Base-by-base conservation (phyloP, 1,140 invertebrate genomes). In the Trichogramma pretiosum region DNA sequence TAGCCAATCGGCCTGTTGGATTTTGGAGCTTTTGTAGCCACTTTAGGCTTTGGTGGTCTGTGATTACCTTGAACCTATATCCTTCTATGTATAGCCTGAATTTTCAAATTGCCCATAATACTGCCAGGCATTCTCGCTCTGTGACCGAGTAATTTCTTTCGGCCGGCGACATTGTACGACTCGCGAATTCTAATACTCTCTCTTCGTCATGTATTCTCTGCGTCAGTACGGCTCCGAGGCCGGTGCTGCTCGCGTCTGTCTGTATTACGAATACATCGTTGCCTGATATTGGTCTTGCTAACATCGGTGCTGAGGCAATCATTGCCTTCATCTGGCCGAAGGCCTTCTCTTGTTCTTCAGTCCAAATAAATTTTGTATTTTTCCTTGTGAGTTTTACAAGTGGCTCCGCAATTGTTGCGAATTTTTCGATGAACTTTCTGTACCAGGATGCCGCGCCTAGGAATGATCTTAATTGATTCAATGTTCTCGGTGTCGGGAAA, bases 1-100 rank as follows among this genome's bases (percentile, higher is more conserved):
- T 48, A 7, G 56, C 57, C 19, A 68, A 53, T 19, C 58, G 41
- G 11, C 17, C 36, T 8, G 36, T 19, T 13, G 36, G 36, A 14
- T 18, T 18, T n/a, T n/a, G n/a, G n/a, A n/a, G n/a, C n/a, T n/a
- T n/a, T n/a, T n/a, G n/a, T n/a, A n/a, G n/a, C n/a, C n/a, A n/a
- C n/a, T n/a, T n/a, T n/a, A n/a, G n/a, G n/a, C n/a, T n/a, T n/a
- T n/a, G n/a, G 18, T 18, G 17, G 13, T 26, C 22, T 4, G 38
- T 41, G 11, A 41, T 41, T 7, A 22, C 38, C 3, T 9, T 41
- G 23, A 41, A 8, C 7, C 14, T 13, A 14, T 41, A 23, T 3
- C 38, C 38, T 24, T 41, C 38, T n/a, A 41, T 3, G 18, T 41
- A 41, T 4, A 4, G 22, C 28, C 38, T 26, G 5, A 41, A n/a